phyloP scores from a whole-genome alignment of 1,140 invertebrate genomes.

The Drosophila rufa region DNA sequence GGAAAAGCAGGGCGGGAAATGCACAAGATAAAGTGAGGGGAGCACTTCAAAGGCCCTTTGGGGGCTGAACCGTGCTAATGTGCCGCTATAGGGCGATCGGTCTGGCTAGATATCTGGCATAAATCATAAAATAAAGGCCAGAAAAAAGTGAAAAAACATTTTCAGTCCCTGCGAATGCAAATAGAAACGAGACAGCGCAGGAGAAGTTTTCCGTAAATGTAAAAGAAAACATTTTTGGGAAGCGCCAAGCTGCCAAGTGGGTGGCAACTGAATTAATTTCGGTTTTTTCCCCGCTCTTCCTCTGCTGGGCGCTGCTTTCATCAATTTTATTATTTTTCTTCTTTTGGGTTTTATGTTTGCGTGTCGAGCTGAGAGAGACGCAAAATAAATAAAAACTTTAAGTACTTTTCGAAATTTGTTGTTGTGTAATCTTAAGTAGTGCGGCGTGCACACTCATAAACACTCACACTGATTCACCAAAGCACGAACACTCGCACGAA shows the following conservation, averaged over 20 bases:
- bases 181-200: constrained; percentile 37
- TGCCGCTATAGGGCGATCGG: constrained; percentile 65
- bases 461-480: constrained; percentile 64
- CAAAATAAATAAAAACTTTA: constrained; percentile 84
- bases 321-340: constrained; percentile 64
- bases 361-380: constrained; percentile 72
- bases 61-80: constrained; percentile 51
- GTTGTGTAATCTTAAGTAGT: constrained; percentile 82
- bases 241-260: constrained; percentile 66
- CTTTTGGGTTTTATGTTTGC: constrained; percentile 71
- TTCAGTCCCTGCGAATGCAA: constrained; percentile 52
- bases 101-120: constrained; percentile 52
- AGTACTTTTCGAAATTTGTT: constrained; percentile 82
- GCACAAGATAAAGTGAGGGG: constrained; percentile 3
- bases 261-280: constrained; percentile 82
- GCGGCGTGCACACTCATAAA: constrained; percentile 71
- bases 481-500: constrained; percentile 31
- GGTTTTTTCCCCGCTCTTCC: constrained; percentile 13
- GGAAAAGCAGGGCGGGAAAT: constrained; percentile 6
- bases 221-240: constrained; percentile 76
- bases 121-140: constrained; percentile 67
- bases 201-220: constrained; percentile 48
- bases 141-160: constrained; percentile 43
- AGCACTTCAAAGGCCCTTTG: constrained; percentile 66
- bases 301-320: constrained; percentile 38